Percentiles rank a stretch among this genome's conserved stretches.
Conservation (phyloP, 2,797 vertebrate species). For the Delichon dasypus region DNA sequence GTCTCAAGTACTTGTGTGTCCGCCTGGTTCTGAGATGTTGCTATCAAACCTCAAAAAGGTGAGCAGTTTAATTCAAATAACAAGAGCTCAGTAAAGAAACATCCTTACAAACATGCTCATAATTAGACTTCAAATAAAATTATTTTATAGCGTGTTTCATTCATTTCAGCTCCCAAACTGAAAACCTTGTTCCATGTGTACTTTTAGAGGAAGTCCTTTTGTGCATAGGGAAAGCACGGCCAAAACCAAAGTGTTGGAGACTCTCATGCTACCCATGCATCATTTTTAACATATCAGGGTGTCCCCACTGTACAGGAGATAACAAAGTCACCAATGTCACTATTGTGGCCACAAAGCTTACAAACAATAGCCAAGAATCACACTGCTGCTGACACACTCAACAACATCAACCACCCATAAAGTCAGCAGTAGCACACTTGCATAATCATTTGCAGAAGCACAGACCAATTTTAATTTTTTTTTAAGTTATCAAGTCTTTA, state of each 20-base stretch:
- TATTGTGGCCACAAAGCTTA: background rate
- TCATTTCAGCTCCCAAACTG: background rate
- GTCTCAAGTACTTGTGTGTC: background rate
- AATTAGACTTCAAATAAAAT: background rate
- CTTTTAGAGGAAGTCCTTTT: background rate
- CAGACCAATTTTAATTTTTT: background rate
- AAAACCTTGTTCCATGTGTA: background rate
- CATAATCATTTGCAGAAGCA: background rate
- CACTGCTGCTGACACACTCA: background rate
- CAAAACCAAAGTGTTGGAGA: background rate
- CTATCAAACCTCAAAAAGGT: background rate
- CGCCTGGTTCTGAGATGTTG: background rate
- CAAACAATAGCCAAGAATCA: background rate
- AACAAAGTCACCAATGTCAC: background rate
- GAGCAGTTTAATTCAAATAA: background rate
- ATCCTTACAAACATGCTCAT: background rate
- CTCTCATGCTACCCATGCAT: background rate
- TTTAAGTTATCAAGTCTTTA: background rate
- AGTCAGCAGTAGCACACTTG: background rate
- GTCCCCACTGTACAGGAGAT: background rate
- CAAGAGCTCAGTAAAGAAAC: background rate
- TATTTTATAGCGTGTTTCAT: background rate
- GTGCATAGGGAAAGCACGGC: background rate
- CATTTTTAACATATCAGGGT: background rate
- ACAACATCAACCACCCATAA: background rate